A percentile compares a stretch with the other conserved stretches of the same genome.
These are phyloP conservation scores for Sus cebifrons DNA, from an alignment of 2,797 vertebrate genomes.

Conservation along the genomic window DNA sequence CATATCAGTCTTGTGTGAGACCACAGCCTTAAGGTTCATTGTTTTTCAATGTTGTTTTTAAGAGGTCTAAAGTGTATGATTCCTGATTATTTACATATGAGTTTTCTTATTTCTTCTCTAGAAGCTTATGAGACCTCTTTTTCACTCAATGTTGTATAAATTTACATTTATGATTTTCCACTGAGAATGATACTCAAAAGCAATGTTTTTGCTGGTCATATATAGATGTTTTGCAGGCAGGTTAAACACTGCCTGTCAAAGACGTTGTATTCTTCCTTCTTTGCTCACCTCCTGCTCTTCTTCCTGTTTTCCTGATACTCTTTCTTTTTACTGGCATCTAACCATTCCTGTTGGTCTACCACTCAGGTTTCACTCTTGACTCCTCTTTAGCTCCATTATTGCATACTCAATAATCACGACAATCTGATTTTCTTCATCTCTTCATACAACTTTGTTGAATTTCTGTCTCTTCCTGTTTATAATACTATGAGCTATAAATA, in stretches of 20 bases:
- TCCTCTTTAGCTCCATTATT: neutral
- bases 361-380: neutral
- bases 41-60: constrained; percentile 18
- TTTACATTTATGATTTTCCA: neutral
- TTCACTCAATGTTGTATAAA: neutral
- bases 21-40: neutral
- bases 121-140: neutral
- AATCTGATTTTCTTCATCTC: neutral
- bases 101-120: neutral
- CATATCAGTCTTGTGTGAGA: neutral
- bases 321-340: neutral
- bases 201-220: neutral
- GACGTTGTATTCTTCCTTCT: neutral
- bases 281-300: neutral
- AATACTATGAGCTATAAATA: neutral
- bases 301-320: neutral
- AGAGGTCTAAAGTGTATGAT: neutral
- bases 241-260: neutral
- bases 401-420: neutral
- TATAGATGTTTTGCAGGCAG: neutral
- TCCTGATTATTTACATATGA: neutral
- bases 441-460: constrained; percentile 14
- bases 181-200: neutral
- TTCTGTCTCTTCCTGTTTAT: neutral
- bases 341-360: neutral